These are phyloP conservation scores for Neolamprologus brichardi DNA, from an alignment of 2,113 vertebrate species.

Conservation along the genomic window DNA sequence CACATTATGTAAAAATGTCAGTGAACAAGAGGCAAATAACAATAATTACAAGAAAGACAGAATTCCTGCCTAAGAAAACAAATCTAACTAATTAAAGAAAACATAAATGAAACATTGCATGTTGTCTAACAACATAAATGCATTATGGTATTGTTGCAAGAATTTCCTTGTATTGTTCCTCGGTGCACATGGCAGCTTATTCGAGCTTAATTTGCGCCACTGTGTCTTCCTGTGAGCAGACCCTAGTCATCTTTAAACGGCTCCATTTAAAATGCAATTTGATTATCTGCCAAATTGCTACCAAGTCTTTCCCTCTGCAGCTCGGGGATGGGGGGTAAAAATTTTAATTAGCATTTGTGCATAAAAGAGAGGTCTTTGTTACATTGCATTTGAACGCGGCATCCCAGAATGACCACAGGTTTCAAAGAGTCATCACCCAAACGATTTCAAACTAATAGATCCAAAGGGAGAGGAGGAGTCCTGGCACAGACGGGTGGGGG, in stretches of 20 bases:
- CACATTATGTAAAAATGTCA: constrained; percentile 40
- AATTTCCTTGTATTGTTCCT: constrained; percentile 64
- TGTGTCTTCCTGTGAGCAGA: constrained; percentile 68
- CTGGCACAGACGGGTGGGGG: constrained; percentile 25
- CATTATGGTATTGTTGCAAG: constrained; percentile 55
- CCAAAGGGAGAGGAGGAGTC: constrained; percentile 55
- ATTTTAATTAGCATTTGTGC: constrained; percentile 78
- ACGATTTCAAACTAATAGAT: constrained; percentile 73
- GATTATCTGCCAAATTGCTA: constrained; percentile 83
- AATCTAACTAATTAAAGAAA: constrained; percentile 62
- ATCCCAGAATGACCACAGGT: constrained; percentile 76
- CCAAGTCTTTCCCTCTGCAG: constrained; percentile 72
- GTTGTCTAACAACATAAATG: constrained; percentile 61
- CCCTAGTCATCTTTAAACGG: constrained; percentile 76
- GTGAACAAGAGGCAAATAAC: constrained; percentile 45
- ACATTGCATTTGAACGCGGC: constrained; percentile 61
- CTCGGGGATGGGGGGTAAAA: constrained; percentile 66
- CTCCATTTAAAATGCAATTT: constrained; percentile 84
- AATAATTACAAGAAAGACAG: constrained; percentile 68
- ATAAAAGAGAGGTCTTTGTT: constrained; percentile 79
- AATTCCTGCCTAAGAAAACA: constrained; percentile 47
- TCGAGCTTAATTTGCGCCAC: constrained; percentile 70
- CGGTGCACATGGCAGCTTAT: constrained; percentile 55
- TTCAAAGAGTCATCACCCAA: constrained; percentile 73
- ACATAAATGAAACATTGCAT: constrained; percentile 61